A percentile compares a stretch with the other conserved stretches of the same genome.
Evolutionary conservation across 2,888 invertebrate genomes (phyloP).

Genomic region (Trissoscelio sp.): DNA sequence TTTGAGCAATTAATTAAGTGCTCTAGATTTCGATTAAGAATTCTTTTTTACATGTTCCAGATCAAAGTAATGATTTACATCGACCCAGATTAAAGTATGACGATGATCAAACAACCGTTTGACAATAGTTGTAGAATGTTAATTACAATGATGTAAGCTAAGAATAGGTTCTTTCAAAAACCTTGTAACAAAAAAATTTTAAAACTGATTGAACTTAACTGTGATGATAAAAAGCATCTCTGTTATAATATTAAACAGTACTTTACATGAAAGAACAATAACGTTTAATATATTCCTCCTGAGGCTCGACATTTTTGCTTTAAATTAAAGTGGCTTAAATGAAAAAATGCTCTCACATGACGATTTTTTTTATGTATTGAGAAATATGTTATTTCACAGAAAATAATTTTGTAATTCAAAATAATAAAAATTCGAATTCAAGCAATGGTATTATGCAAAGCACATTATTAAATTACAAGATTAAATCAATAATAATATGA

Average conservation of each 20-base stretch:
- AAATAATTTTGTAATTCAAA: not conserved
- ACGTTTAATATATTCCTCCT: constrained; percentile 13
- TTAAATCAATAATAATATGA: constrained; percentile 5
- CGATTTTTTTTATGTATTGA: not conserved
- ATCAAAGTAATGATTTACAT: constrained; percentile 62
- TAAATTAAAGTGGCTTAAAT: not conserved
- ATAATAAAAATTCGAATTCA: not conserved
- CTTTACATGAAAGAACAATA: constrained; percentile 31
- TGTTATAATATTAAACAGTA: constrained; percentile 5
- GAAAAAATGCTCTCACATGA: no score
- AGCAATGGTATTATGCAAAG: constrained; percentile 7
- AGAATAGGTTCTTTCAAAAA: constrained; percentile 58
- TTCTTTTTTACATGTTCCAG: constrained; percentile 52
- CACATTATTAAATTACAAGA: constrained; percentile 15
- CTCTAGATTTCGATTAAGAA: constrained; percentile 46
- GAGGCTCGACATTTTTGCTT: not conserved
- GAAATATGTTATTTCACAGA: not conserved
- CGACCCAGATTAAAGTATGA: constrained; percentile 71
- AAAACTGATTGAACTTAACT: constrained; percentile 28
- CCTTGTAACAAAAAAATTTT: constrained; percentile 57
- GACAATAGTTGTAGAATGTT: constrained; percentile 69
- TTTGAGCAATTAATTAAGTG: constrained; percentile 50
- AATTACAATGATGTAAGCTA: constrained; percentile 40
- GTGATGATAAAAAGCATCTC: constrained; percentile 9
- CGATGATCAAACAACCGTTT: constrained; percentile 61